Conservation (phyloP, 92 coral and sea anemone genomes). For the Muricea muricata region DNA sequence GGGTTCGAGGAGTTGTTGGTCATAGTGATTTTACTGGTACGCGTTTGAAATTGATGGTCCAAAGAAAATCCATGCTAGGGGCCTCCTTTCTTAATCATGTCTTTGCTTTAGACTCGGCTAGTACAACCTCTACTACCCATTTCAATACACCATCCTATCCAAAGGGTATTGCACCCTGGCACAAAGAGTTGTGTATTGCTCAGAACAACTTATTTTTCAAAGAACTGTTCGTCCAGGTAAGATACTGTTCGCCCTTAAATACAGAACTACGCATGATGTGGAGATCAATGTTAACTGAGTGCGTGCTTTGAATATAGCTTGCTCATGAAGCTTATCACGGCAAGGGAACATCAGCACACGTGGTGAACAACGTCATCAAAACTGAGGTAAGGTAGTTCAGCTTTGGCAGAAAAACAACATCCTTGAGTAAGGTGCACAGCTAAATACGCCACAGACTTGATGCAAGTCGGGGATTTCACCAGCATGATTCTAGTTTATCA, state of each 20-base stretch:
- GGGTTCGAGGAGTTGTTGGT: neutral
- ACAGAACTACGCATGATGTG: neutral
- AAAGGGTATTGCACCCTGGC: slow-evolving; percentile 60
- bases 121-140: neutral
- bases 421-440: no score
- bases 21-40: neutral
- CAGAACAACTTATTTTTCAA: slow-evolving; percentile 90
- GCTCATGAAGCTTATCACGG: slow-evolving; percentile 92
- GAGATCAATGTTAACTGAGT: neutral
- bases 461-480: no score
- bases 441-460: no score
- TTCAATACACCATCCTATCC: slow-evolving; percentile 29
- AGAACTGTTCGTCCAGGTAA: slow-evolving; percentile 85
- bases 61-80: no score
- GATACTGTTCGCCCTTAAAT: neutral
- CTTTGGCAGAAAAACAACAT: no score
- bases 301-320: slow-evolving; percentile 52
- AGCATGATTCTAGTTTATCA: no score
- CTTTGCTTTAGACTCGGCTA: neutral
- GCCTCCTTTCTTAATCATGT: no score
- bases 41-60: neutral
- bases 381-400: slow-evolving; percentile 82
- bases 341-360: slow-evolving; percentile 67
- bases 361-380: slow-evolving; percentile 87
- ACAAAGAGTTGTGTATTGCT: slow-evolving; percentile 78